These are phyloP conservation scores for Cyanistes caeruleus DNA, from an alignment of 2,113 vertebrate species.

Conservation along the genomic window DNA sequence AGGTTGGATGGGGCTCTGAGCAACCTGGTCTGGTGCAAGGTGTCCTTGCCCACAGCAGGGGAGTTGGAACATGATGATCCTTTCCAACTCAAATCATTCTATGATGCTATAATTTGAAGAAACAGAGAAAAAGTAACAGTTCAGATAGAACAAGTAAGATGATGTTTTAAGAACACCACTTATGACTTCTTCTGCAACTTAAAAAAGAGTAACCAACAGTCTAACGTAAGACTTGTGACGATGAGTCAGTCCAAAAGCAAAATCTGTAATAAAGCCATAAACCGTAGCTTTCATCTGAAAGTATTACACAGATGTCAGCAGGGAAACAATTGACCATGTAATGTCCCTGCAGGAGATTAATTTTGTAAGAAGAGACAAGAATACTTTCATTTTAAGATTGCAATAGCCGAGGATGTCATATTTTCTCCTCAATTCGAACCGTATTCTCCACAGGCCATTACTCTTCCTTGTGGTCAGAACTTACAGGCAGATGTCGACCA, in stretches of 20 bases:
- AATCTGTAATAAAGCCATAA: conserved; percentile 35
- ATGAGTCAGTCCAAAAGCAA: conserved; percentile 46
- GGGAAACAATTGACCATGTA: conserved; percentile 45
- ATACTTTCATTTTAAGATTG: conserved; percentile 53
- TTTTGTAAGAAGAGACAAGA: conserved; percentile 49
- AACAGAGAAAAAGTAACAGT: background rate
- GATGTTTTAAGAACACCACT: conserved; percentile 30
- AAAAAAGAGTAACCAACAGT: background rate
- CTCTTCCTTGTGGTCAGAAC: conserved; percentile 66
- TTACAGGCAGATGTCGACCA: conserved; percentile 94
- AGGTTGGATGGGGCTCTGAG: background rate
- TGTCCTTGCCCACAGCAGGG: background rate
- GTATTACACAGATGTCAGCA: conserved; percentile 42
- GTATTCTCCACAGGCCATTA: background rate
- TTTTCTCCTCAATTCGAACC: conserved; percentile 54
- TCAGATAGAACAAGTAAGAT: background rate
- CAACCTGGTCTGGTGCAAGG: background rate
- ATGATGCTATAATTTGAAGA: background rate
- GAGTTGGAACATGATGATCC: background rate
- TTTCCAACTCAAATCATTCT: background rate
- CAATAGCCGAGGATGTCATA: conserved; percentile 25
- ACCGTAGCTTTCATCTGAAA: conserved; percentile 38
- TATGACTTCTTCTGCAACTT: background rate
- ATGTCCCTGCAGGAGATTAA: conserved; percentile 17
- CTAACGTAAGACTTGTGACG: conserved; percentile 38